These are phyloP conservation scores for Echinarachnius parma DNA, from an alignment of 53 echinoderm and acorn worm species.

Conservation along the genomic window DNA sequence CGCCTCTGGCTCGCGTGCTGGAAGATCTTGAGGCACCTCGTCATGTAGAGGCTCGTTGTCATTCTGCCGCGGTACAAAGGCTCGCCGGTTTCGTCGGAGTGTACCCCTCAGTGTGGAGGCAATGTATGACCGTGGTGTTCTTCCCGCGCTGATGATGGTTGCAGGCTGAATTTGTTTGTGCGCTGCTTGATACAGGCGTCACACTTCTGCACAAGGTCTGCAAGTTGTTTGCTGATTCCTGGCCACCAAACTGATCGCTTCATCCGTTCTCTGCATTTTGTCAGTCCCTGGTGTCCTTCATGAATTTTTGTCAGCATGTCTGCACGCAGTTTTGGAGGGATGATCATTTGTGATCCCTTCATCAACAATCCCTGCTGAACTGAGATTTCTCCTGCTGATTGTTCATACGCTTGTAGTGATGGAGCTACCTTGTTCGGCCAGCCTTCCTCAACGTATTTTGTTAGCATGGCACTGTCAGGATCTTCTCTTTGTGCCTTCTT, in stretches of 20 bases:
- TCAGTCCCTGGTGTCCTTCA: slow-evolving; percentile 52
- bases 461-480: slow-evolving; percentile 30
- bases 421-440: slow-evolving; percentile 43
- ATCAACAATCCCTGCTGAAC: slow-evolving; percentile 42
- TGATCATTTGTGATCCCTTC: slow-evolving; percentile 46
- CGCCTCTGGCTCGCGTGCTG: too few species aligned
- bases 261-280: slow-evolving; percentile 53
- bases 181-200: slow-evolving; percentile 40
- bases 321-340: slow-evolving; percentile 36
- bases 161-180: slow-evolving; percentile 15
- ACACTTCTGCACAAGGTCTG: slow-evolving; percentile 39
- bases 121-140: too few species aligned
- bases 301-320: slow-evolving; percentile 50
- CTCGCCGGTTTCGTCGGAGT: too few species aligned
- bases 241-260: slow-evolving; percentile 68
- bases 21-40: too few species aligned
- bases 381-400: slow-evolving; percentile 43
- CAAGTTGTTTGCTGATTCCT: slow-evolving; percentile 39
- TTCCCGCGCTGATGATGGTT: too few species aligned
- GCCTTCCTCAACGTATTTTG: slow-evolving; percentile 28
- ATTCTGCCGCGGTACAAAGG: too few species aligned
- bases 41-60: too few species aligned
- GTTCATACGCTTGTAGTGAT: slow-evolving; percentile 2
- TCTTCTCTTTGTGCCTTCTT: slow-evolving; percentile 37
- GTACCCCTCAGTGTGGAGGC: too few species aligned